These are phyloP conservation scores for Myotis brandtii DNA, from an alignment of 2,113 vertebrate genomes.

Conservation along the genomic window DNA sequence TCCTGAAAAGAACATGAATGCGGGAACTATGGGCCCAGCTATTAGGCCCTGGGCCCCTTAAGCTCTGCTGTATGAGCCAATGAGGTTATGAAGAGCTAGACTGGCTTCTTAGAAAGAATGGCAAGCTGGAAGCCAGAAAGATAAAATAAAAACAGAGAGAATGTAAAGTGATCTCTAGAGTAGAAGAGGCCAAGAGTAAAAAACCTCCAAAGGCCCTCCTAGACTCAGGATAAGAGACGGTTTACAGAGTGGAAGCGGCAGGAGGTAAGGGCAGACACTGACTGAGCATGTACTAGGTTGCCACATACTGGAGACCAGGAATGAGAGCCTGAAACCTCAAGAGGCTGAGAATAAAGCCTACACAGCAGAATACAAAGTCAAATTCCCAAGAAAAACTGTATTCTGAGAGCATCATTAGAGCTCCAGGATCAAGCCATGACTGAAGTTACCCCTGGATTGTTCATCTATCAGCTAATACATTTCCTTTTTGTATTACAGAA, in stretches of 20 bases:
- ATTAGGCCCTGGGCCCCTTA: accelerated
- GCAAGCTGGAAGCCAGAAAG: background rate
- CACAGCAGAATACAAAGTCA: background rate
- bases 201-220: background rate
- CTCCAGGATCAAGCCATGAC: background rate
- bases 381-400: background rate
- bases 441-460: background rate
- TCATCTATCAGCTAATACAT: background rate
- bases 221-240: background rate
- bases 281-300: background rate
- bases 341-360: background rate
- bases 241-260: background rate
- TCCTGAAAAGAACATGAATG: background rate
- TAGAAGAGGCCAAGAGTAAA: background rate
- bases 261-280: background rate
- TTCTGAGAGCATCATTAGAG: background rate
- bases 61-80: background rate
- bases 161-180: background rate
- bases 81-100: background rate
- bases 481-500: background rate
- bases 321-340: background rate
- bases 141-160: background rate
- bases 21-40: background rate
- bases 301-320: background rate
- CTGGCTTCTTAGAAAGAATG: background rate